Base-by-base conservation (phyloP, 2,797 vertebrate species). In the Cynopterus sphinx region DNA sequence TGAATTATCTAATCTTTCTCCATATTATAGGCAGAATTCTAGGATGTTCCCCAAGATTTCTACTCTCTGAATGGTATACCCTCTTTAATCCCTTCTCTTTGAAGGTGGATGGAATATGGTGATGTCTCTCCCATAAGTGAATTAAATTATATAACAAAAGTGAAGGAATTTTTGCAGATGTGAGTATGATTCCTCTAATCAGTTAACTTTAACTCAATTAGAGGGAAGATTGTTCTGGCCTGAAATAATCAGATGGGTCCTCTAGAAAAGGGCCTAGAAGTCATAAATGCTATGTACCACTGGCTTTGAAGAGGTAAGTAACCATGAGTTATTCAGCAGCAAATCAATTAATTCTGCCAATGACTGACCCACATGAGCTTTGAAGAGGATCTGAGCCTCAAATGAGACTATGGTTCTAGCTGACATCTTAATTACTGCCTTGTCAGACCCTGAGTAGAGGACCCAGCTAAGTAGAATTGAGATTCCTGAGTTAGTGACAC, bases 1-100 rank as follows among this genome's bases (percentile, higher is more conserved):
- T 95, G 75, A 96, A 82, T 83, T 94, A 71, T 71, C 91, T 91
- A 33, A 82, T 19, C 90, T 85, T 75, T 71, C 26, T 88, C 22
- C 28, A 46, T 43, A 8, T 33, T 17, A 24, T 75, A 78, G 22
- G 2, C 9, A 79, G 43, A 70, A 87, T 87, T 74, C 73, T 71
- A 79, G 26, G 41, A 81, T 68, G 21, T 61, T 8, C 8, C 6
- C 5, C n/a, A 87, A 59, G n/a, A 93, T 93, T 74, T 9, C 9
- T 55, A 55, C 13, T 31, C 7, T 15, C 1, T 51, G 22, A 78
- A 85, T 22, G 10, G 26, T 28, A 51, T 49, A 13, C 11, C 65
- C 33, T 75, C 8, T 73, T n/a, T 67, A 67, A 83, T 74, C 51
- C 17, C 6, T 90, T 89, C 19, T 53, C 36, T 10, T 31, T 71